phyloP scores from a whole-genome alignment of 2,113 vertebrate genomes.

The Ophiodon elongatus region DNA sequence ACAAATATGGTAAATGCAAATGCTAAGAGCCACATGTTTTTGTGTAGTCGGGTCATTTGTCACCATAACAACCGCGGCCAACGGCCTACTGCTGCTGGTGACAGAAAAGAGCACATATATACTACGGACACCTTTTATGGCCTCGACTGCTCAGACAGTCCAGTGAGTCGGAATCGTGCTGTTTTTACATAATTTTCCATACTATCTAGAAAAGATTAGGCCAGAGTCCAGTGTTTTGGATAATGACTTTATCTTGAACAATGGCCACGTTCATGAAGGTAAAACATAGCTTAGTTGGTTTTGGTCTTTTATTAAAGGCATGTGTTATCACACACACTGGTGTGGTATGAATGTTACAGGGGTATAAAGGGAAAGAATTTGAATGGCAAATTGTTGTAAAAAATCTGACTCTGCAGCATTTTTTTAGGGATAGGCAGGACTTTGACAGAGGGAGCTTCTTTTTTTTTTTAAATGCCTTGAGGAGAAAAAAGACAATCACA shows the following conservation, averaged over 20 bases:
- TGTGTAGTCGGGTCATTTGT: constrained; percentile 53
- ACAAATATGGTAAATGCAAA: constrained; percentile 77
- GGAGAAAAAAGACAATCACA: constrained; percentile 1
- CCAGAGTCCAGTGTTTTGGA: constrained; percentile 75
- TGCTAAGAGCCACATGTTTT: constrained; percentile 59
- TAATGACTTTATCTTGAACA: constrained; percentile 80
- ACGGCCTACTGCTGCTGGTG: constrained; percentile 32
- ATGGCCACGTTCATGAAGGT: constrained; percentile 81
- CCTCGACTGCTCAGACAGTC: constrained; percentile 59
- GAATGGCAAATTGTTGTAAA: constrained; percentile 83
- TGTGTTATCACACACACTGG: constrained; percentile 72
- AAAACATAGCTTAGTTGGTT: constrained; percentile 78
- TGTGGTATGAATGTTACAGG: constrained; percentile 69
- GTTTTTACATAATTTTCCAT: constrained; percentile 87
- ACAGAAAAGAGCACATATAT: constrained; percentile 61
- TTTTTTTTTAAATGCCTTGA: constrained; percentile 32
- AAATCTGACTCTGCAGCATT: constrained; percentile 62
- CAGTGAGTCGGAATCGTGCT: constrained; percentile 69
- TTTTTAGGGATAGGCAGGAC: constrained; percentile 51
- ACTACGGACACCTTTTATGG: constrained; percentile 52
- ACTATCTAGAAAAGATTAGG: constrained; percentile 80
- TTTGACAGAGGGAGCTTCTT: constrained; percentile 31
- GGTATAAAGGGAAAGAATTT: constrained; percentile 78
- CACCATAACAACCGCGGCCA: constrained; percentile 61
- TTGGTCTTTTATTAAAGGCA: constrained; percentile 82